Percentiles rank a stretch among this genome's conserved stretches.
Conservation (phyloP, 1,140 invertebrate species). For the Spodoptera frugiperda region DNA sequence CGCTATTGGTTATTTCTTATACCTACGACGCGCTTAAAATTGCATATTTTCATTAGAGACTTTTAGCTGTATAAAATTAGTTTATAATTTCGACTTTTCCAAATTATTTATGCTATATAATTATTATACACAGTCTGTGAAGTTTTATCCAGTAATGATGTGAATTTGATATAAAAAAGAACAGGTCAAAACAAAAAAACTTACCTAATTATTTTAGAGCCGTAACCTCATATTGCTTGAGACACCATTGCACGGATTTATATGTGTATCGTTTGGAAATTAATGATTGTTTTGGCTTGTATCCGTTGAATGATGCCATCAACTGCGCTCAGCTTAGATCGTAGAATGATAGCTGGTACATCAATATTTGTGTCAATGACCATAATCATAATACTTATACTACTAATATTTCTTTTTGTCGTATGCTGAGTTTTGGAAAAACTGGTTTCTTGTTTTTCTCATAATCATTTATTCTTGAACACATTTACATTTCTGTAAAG, state of each 20-base stretch:
- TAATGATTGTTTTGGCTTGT: constrained; percentile 5
- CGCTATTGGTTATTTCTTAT: neutral
- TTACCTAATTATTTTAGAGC: constrained; percentile 23
- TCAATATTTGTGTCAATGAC: constrained; percentile 5
- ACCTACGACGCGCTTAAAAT: neutral
- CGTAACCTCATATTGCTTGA: constrained; percentile 33
- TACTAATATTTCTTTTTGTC: constrained; percentile 34
- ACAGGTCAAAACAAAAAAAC: no score
- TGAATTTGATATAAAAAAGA: no score
- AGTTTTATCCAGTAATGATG: no score
- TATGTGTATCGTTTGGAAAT: constrained; percentile 14
- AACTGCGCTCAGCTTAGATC: constrained; percentile 52
- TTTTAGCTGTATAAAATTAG: no score
- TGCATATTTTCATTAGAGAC: no score
- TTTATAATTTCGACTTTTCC: no score
- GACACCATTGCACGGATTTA: constrained; percentile 38
- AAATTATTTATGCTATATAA: no score
- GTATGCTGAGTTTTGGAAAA: constrained; percentile 36
- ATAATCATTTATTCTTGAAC: constrained; percentile 26
- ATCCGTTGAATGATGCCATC: constrained; percentile 34
- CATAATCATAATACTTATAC: constrained; percentile 23
- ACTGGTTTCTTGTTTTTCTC: constrained; percentile 15
- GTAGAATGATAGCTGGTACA: constrained; percentile 51
- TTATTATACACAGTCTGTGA: no score
- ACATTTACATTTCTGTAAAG: constrained; percentile 64